Percentiles rank a stretch among this genome's conserved stretches.
phyloP scores from a whole-genome alignment of 2,113 vertebrate genomes.

The Haplochromis burtoni region DNA sequence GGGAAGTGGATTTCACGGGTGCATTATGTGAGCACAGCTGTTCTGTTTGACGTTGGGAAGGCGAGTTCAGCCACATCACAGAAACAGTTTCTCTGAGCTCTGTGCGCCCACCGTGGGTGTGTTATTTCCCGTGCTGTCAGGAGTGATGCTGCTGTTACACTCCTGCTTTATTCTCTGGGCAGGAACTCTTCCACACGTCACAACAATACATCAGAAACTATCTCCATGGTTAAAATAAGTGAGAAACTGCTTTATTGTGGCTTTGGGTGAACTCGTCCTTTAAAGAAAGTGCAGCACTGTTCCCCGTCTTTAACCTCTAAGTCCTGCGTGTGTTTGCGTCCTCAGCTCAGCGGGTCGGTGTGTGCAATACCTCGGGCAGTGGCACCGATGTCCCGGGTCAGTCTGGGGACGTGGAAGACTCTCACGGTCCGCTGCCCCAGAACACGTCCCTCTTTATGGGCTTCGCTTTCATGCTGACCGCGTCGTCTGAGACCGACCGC shows the following conservation, averaged over 20 bases:
- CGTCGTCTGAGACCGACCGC: constrained; percentile 82
- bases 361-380: constrained; percentile 75
- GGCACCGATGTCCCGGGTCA: constrained; percentile 62
- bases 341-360: constrained; percentile 60
- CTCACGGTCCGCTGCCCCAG: constrained; percentile 82
- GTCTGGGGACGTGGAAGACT: constrained; percentile 56
- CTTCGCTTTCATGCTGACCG: constrained; percentile 92
- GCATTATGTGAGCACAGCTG: background rate
- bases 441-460: constrained; percentile 89
- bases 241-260: background rate
- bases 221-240: background rate
- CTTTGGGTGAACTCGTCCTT: background rate
- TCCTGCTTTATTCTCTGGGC: background rate
- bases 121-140: background rate
- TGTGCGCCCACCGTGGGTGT: background rate
- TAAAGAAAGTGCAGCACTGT: background rate
- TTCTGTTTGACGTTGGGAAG: background rate
- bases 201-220: background rate
- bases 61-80: background rate
- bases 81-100: background rate
- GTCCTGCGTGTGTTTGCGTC: background rate
- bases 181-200: background rate
- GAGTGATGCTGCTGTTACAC: background rate
- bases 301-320: accelerated
- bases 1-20: background rate